These are phyloP conservation scores for Dinocampus coccinellae DNA, from an alignment of 2,888 invertebrate genomes.

Conservation along the genomic window DNA sequence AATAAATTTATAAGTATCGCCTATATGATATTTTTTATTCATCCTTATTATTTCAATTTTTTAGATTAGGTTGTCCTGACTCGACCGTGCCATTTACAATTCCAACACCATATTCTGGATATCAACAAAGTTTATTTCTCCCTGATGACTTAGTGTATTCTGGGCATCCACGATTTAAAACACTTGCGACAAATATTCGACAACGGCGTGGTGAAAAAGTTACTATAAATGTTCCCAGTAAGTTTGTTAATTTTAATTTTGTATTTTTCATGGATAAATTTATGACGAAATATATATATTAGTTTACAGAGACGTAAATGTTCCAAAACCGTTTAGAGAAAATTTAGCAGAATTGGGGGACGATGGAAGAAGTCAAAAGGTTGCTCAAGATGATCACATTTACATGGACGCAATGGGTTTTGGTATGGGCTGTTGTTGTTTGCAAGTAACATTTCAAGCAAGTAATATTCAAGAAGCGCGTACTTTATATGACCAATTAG, in stretches of 20 bases:
- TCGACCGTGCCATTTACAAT: conserved; percentile 87
- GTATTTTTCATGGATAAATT: neutral
- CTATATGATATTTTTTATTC: conserved; percentile 13
- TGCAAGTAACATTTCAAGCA: conserved; percentile 96
- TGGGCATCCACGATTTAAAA: conserved; percentile 96
- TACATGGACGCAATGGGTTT: conserved; percentile 99
- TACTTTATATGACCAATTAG: conserved; percentile 95
- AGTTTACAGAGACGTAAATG: conserved; percentile 93
- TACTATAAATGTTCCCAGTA: conserved; percentile 95
- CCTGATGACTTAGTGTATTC: conserved; percentile 94
- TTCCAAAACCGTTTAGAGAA: conserved; percentile 83
- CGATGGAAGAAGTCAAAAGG: conserved; percentile 75
- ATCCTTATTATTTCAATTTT: conserved; percentile 53
- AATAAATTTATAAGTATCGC: no score
- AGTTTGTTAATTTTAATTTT: conserved; percentile 51
- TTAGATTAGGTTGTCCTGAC: conserved; percentile 86
- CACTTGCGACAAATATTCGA: conserved; percentile 93
- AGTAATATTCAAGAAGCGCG: conserved; percentile 97
- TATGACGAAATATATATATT: neutral
- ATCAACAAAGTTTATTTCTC: conserved; percentile 89
- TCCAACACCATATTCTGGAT: conserved; percentile 80
- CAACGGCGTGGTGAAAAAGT: conserved; percentile 94
- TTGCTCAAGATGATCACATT: conserved; percentile 89
- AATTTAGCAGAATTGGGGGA: conserved; percentile 74
- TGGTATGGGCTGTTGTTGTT: conserved; percentile 98